phyloP scores from a whole-genome alignment of 2,888 invertebrate genomes.

The Cephus rjabovi region DNA sequence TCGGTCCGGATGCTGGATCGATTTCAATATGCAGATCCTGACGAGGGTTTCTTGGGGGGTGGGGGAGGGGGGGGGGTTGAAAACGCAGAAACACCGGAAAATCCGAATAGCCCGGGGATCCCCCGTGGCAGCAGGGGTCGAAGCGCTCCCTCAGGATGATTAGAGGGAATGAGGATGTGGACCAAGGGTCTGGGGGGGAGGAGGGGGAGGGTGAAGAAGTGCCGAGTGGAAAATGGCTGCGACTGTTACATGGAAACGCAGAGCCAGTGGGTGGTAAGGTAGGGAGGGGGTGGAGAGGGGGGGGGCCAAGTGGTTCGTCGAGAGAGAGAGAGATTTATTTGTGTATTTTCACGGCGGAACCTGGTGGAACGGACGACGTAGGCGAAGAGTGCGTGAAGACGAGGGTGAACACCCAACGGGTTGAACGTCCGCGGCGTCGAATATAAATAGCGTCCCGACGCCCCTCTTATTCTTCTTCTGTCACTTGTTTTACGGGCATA shows the following conservation, averaged over 20 bases:
- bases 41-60: not conserved
- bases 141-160: not conserved
- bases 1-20: not conserved
- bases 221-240: not conserved
- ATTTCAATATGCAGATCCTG: not conserved
- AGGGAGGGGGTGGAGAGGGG: too few relatives aligned
- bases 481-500: not conserved
- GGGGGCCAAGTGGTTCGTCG: not conserved
- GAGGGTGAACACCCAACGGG: constrained; percentile 40
- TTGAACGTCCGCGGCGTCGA: constrained; percentile 52
- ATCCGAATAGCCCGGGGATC: not conserved
- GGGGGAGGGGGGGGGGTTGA: not conserved
- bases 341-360: constrained; percentile 36
- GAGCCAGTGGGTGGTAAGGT: not conserved
- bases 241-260: not conserved
- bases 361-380: constrained; percentile 36
- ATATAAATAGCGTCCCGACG: constrained; percentile 52
- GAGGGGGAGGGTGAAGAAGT: not conserved
- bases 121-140: not conserved
- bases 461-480: constrained; percentile 31
- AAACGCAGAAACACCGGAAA: not conserved
- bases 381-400: constrained; percentile 24
- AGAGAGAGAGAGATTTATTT: constrained; percentile 32
- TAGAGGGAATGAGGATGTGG: not conserved
- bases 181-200: not conserved